Evolutionary conservation across 2,797 vertebrate species (phyloP), one percentile per base, ranked within the genome.

Genomic region (Syngnathus rostellatus): DNA sequence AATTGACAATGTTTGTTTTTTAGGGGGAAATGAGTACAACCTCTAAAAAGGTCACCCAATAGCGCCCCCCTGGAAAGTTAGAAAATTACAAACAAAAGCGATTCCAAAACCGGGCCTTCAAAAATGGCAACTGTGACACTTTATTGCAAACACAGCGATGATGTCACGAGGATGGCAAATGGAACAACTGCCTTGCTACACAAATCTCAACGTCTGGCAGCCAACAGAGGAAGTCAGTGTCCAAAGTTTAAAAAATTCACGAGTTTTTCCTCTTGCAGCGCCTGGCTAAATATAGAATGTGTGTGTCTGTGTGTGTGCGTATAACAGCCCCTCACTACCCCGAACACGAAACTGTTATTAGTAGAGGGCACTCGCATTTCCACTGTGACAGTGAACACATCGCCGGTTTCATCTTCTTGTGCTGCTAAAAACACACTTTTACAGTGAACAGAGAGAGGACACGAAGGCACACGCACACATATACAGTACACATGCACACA

Each of bases 231-330:
- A 73, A 60, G 68, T 64, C 39, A 41, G 50, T 65, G 77, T 74
- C 63, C 69, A 73, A 67, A 65, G 70, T 76, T 72, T 82, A 51
- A 86, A 86, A 83, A 72, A 86, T 85, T 82, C 65, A 81, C 25
- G 57, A 83, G 76, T 72, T 83, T 31, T 80, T 79, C 72, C 72
- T 81, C 62, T 76, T 77, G 72, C 72, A 70, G 71, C 68, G 19
- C 55, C 8, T 14, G 0, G 55, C 75, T 81, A 84, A 82, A 82
- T 72, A 82, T 83, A 83, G 69, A 72, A 25, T 50, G 50, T 63
- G 69, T 71, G 59, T 40, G 60, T 41, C 38, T 48, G 39, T 62
- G 46, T 62, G 68, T 61, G 31, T 65, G 62, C 51, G 16, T 16
- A 37, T 17, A 51, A 51, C 25, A 45, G 17, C 23, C 60, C 40